Conservation (phyloP, 2,888 invertebrate species). For the Chrysomela aeneicollis region DNA sequence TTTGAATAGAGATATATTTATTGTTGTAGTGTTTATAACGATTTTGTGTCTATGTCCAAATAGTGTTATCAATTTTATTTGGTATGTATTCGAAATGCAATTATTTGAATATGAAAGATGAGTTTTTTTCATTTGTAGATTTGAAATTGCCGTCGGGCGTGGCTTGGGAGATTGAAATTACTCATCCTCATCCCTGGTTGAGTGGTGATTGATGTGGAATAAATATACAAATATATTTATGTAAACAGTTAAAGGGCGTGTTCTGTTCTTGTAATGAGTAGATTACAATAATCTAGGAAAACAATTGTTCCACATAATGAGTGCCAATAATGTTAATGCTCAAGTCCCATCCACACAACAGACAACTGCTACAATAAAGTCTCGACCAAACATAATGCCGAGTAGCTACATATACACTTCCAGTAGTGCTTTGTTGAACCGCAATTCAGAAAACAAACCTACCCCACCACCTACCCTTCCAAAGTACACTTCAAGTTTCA, state of each 20-base stretch:
- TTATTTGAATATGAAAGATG: not conserved
- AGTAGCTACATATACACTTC: constrained; percentile 72
- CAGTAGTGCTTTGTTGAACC: constrained; percentile 68
- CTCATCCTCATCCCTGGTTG: constrained; percentile 56
- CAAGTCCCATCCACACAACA: constrained; percentile 55
- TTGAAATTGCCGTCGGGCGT: constrained; percentile 53
- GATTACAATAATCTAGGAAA: constrained; percentile 16
- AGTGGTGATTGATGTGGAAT: constrained; percentile 45
- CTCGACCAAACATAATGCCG: constrained; percentile 63
- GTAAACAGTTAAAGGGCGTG: constrained; percentile 3
- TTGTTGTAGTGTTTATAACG: constrained; percentile 1
- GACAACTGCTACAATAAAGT: constrained; percentile 61
- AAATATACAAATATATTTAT: constrained; percentile 32
- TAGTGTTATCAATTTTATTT: constrained; percentile 5
- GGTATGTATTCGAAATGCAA: not conserved
- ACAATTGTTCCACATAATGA: constrained; percentile 50
- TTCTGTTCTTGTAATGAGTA: constrained; percentile 17
- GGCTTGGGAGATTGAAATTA: constrained; percentile 60
- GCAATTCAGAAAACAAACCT: constrained; percentile 66
- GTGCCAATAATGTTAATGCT: constrained; percentile 61
- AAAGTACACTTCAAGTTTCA: constrained; percentile 81
- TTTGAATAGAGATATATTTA: not conserved
- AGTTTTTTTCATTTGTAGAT: not conserved
- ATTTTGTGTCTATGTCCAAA: not conserved
- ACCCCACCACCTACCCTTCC: constrained; percentile 82